Percentiles rank a stretch among this genome's conserved stretches.
Evolutionary conservation across 2,113 vertebrate genomes (phyloP).

Genomic region (Accipiter cooperii): DNA sequence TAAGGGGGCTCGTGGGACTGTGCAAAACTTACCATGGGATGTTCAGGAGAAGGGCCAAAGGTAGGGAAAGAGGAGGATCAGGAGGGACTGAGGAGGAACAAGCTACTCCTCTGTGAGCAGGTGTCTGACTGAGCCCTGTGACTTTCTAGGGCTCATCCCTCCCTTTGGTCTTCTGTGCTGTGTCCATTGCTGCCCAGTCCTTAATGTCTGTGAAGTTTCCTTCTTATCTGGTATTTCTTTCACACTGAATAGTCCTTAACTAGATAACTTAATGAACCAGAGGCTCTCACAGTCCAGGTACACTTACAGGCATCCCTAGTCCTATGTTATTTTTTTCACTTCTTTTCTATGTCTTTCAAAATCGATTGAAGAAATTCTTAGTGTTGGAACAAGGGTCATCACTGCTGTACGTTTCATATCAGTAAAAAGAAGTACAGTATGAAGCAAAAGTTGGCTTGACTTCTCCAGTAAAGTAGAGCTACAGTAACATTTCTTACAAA

Average conservation of each 20-base stretch:
- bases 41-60: not conserved
- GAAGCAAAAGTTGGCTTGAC: not conserved
- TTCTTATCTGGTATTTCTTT: not conserved
- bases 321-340: not conserved
- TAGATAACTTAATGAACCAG: not conserved
- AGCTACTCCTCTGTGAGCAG: not conserved
- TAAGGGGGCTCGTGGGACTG: not conserved
- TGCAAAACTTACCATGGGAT: not conserved
- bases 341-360: not conserved
- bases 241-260: not conserved
- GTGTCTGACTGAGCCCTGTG: not conserved
- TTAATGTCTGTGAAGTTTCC: not conserved
- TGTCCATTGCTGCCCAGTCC: not conserved
- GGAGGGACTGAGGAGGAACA: not conserved
- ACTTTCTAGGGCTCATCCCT: not conserved
- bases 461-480: not conserved
- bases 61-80: not conserved
- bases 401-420: not conserved
- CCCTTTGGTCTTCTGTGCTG: not conserved
- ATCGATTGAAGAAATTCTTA: not conserved
- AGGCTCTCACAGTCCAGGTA: not conserved
- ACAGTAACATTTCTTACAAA: not conserved
- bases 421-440: not conserved
- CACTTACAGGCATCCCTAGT: not conserved
- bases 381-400: not conserved